These are phyloP conservation scores for Tholera decimalis DNA, from an alignment of 2,888 invertebrate genomes.

Conservation along the genomic window DNA sequence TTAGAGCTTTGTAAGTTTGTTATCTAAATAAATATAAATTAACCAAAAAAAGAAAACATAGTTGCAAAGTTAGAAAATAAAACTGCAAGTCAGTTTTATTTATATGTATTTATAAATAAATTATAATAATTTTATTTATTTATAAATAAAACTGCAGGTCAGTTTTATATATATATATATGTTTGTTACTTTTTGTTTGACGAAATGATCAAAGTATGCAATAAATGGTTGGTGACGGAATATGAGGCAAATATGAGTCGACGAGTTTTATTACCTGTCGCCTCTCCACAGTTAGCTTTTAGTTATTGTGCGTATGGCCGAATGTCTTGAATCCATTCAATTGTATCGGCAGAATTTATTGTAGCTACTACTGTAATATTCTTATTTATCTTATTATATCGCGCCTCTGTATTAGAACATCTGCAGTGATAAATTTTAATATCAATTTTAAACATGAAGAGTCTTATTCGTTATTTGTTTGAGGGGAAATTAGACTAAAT, in stretches of 20 bases:
- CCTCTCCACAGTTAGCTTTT: conserved; percentile 9
- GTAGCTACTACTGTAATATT: not conserved
- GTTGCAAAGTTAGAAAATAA: no score
- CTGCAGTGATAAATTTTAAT: not conserved
- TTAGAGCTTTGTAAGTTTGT: no score
- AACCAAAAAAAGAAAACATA: no score
- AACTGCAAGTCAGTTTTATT: no score
- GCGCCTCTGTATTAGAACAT: not conserved
- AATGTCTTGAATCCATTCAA: conserved; percentile 2
- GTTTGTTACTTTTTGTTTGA: conserved; percentile 22
- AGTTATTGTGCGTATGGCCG: conserved; percentile 5
- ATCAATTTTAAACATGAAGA: not conserved
- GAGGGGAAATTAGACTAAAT: no score
- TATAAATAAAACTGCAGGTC: no score
- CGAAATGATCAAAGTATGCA: conserved; percentile 33
- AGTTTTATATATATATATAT: no score
- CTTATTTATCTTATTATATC: not conserved
- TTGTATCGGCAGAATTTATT: not conserved
- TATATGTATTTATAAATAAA: no score
- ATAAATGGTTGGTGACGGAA: conserved; percentile 32
- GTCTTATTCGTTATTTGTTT: no score
- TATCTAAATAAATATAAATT: no score
- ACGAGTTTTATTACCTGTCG: conserved; percentile 40
- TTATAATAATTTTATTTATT: no score
- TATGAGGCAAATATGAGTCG: conserved; percentile 29